Percentiles rank a stretch among this genome's conserved stretches.
phyloP scores from a whole-genome alignment of 2,888 invertebrate genomes.

The Calephelis perditalis region DNA sequence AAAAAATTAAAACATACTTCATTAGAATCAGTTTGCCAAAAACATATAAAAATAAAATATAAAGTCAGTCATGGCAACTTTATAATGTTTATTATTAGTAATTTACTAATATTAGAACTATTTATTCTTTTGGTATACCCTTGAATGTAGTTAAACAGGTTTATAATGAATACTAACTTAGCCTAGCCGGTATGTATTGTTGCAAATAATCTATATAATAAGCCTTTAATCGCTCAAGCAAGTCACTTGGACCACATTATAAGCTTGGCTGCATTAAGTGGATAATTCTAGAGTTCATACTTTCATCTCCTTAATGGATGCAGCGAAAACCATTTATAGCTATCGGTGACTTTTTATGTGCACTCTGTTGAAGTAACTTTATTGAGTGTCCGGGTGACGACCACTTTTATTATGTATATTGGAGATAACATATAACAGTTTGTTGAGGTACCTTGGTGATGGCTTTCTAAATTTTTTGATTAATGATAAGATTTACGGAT shows the following conservation, averaged over 20 bases:
- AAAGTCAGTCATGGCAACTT: no score
- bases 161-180: no score
- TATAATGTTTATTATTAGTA: no score
- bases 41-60: no score
- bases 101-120: no score
- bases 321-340: slow-evolving; percentile 59
- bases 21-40: no score
- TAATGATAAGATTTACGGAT: no score
- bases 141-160: no score
- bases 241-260: slow-evolving; percentile 18
- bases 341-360: slow-evolving; percentile 49
- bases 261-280: slow-evolving; percentile 51
- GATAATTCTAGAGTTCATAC: slow-evolving; percentile 67
- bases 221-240: slow-evolving; percentile 18
- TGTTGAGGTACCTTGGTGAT: slow-evolving; percentile 3
- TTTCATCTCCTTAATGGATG: slow-evolving; percentile 70
- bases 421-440: slow-evolving; percentile 14
- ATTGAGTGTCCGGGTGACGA: slow-evolving; percentile 32
- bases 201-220: background rate
- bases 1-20: no score
- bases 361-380: slow-evolving; percentile 42
- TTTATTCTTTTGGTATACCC: no score
- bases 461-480: background rate
- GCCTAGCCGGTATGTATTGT: no score
- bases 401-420: slow-evolving; percentile 28